phyloP scores from a whole-genome alignment of 2,797 vertebrate genomes.

The Hoplostethus atlanticus region DNA sequence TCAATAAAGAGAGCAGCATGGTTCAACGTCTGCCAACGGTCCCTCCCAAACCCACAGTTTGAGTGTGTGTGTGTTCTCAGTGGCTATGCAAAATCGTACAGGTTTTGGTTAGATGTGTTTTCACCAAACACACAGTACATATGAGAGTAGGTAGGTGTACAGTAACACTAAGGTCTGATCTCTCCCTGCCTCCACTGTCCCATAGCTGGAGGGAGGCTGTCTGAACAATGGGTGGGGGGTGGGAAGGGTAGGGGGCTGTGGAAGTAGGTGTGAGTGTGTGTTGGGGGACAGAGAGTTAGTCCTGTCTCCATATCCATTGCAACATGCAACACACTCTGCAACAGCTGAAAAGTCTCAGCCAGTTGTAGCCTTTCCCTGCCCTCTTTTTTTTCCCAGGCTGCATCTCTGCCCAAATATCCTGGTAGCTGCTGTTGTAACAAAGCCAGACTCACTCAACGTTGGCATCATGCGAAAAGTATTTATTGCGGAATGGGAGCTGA shows the following conservation, averaged over 20 bases:
- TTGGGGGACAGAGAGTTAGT: conserved; percentile 55
- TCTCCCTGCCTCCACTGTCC: conserved; percentile 49
- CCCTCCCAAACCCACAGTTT: neutral
- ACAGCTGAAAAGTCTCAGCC: conserved; percentile 8
- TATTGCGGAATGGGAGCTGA: conserved; percentile 41
- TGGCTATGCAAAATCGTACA: too few species aligned
- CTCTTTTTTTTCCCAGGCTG: conserved; percentile 7
- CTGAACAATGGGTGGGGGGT: conserved; percentile 72
- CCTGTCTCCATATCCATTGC: conserved; percentile 3
- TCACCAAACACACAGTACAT: conserved; percentile 19
- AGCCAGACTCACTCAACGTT: conserved; percentile 24
- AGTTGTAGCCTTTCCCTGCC: neutral
- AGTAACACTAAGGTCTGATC: conserved; percentile 31
- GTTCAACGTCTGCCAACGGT: neutral
- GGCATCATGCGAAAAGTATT: conserved; percentile 66
- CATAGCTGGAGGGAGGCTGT: conserved; percentile 68
- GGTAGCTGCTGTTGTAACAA: conserved; percentile 16
- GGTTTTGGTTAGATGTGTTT: too few species aligned
- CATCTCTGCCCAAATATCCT: conserved; percentile 30
- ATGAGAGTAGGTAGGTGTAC: conserved; percentile 21
- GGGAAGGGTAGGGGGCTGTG: conserved; percentile 9
- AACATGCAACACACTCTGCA: neutral
- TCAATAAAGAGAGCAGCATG: conserved; percentile 11
- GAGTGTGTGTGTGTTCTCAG: conserved; percentile 3
- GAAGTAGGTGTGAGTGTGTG: neutral